Percentiles rank a stretch among this genome's conserved stretches.
These are phyloP conservation scores for Triops longicaudatus DNA, from an alignment of 1,140 invertebrate genomes.

Conservation along the genomic window DNA sequence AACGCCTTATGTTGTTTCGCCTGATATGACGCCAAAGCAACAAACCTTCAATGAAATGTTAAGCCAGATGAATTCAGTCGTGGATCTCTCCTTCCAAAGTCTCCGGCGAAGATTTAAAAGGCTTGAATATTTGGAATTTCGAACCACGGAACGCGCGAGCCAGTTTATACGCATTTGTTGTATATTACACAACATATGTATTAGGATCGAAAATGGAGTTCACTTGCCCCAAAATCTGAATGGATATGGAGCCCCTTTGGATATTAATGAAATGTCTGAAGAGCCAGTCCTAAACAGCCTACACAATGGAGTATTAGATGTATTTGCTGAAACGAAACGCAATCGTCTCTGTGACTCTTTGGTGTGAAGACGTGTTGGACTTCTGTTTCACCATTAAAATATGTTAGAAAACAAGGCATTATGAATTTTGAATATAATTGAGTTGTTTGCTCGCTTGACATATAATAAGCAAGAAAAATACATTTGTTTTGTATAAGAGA, in stretches of 20 bases:
- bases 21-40: not conserved
- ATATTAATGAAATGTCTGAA: not conserved
- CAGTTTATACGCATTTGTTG: not conserved
- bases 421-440: no score
- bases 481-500: no score
- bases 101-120: not conserved
- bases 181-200: not conserved
- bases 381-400: not conserved
- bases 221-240: not conserved
- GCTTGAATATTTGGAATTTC: not conserved
- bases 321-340: not conserved
- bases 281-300: not conserved
- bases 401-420: not conserved
- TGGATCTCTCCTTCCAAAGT: not conserved
- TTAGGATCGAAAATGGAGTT: not conserved
- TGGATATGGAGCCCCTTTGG: not conserved
- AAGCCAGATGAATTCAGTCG: not conserved
- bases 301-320: not conserved
- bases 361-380: no score
- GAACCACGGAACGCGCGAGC: not conserved
- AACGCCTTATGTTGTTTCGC: not conserved
- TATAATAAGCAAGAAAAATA: no score
- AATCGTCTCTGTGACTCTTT: not conserved
- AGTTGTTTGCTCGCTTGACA: no score
- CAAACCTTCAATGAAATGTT: not conserved